Evolutionary conservation across 2,797 vertebrate genomes (phyloP).

Genomic region (Syndactyla subalaris): DNA sequence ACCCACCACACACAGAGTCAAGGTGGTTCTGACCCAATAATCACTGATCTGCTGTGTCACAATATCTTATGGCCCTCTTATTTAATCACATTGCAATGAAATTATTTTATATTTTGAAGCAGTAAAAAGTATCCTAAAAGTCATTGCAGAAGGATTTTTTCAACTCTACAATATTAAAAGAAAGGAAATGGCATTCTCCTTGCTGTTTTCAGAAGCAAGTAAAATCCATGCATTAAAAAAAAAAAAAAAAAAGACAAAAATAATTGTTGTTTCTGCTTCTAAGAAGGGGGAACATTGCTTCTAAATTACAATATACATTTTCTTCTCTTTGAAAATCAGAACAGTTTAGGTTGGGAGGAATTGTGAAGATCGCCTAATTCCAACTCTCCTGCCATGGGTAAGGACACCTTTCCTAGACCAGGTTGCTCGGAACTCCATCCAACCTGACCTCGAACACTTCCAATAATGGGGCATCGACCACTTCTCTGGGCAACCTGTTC

Average conservation of each 20-base stretch:
- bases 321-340: neutral
- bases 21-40: too few species aligned
- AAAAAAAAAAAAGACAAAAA: neutral
- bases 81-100: neutral
- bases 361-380: neutral
- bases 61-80: neutral
- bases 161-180: neutral
- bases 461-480: fast-evolving
- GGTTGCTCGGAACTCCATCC: neutral
- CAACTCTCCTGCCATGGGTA: too few species aligned
- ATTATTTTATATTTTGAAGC: neutral
- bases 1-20: too few species aligned
- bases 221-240: neutral
- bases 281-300: neutral
- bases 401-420: neutral
- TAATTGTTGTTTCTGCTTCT: neutral
- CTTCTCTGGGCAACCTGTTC: neutral
- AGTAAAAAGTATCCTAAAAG: neutral
- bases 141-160: neutral
- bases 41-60: too few species aligned
- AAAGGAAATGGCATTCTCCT: neutral
- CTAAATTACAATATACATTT: neutral
- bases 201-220: neutral
- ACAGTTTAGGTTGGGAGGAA: neutral
- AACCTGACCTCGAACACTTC: neutral